Percentiles rank a stretch among this genome's conserved stretches.
These are phyloP conservation scores for Paradoxurus hermaphroditus DNA, from an alignment of 2,113 vertebrate species.

Conservation along the genomic window DNA sequence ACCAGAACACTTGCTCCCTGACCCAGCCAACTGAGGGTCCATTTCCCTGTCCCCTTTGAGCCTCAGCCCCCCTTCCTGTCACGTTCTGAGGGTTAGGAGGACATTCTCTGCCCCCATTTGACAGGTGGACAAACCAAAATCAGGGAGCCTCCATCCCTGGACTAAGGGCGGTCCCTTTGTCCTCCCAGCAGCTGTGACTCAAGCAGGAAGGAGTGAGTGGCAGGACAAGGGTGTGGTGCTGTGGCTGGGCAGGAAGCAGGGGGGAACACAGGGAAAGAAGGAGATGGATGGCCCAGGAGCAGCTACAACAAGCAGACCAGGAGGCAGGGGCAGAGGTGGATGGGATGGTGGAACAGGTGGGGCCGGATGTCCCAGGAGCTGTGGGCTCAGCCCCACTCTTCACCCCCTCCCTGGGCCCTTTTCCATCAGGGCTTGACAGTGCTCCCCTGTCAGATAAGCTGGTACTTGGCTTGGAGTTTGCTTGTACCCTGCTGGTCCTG, in stretches of 20 bases:
- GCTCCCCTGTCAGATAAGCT: background rate
- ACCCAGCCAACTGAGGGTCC: too few species aligned
- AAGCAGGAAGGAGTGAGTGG: background rate
- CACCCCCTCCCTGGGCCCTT: too few species aligned
- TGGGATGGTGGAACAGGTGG: background rate
- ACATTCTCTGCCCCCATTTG: background rate
- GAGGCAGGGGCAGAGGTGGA: background rate
- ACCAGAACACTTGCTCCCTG: background rate
- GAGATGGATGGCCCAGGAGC: background rate
- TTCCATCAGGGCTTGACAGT: background rate
- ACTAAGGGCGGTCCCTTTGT: background rate
- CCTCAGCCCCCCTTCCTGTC: background rate
- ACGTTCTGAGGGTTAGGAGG: background rate
- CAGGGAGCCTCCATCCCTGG: background rate
- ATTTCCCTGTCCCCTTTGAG: background rate
- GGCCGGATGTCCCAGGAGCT: background rate
- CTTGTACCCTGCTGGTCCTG: background rate
- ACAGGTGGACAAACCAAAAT: background rate
- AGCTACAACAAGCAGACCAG: background rate
- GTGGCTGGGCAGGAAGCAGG: conserved; percentile 2
- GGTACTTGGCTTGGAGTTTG: background rate
- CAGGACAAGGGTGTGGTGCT: background rate
- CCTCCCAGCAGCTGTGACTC: background rate
- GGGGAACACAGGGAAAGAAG: background rate
- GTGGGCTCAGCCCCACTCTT: background rate